Evolutionary conservation across 2,888 invertebrate species (phyloP).

Genomic region (Entomobrya multifasciata): DNA sequence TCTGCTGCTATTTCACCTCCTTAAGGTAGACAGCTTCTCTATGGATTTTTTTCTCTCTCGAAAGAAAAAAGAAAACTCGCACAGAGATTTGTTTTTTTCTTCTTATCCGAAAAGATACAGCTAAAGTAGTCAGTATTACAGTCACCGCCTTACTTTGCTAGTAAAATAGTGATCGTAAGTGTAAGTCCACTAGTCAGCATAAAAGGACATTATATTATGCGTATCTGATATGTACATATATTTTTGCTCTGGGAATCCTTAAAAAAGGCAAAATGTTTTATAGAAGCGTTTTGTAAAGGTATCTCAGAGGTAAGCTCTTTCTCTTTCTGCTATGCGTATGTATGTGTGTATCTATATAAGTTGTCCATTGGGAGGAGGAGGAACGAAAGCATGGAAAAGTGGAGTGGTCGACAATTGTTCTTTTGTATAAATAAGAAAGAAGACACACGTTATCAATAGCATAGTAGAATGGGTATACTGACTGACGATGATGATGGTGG

Average conservation of each 20-base stretch:
- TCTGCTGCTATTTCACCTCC: neutral
- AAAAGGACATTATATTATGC: neutral
- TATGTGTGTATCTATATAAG: slow-evolving; percentile 48
- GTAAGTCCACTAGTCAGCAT: slow-evolving; percentile 44
- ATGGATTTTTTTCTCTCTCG: neutral
- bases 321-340: neutral
- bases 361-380: slow-evolving; percentile 62
- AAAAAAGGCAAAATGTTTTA: slow-evolving; percentile 25
- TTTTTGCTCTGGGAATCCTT: neutral
- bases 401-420: slow-evolving; percentile 58
- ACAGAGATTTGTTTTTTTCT: slow-evolving; percentile 31
- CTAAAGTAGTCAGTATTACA: neutral
- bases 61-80: slow-evolving; percentile 19
- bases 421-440: slow-evolving; percentile 8
- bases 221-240: neutral
- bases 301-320: neutral
- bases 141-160: neutral
- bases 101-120: neutral
- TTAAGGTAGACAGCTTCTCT: neutral
- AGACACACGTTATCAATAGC: neutral
- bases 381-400: neutral
- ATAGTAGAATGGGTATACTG: neutral
- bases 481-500: neutral
- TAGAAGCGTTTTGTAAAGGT: slow-evolving; percentile 1
- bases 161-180: neutral